phyloP scores from a whole-genome alignment of 2,888 invertebrate species.

The Amitus sp. region DNA sequence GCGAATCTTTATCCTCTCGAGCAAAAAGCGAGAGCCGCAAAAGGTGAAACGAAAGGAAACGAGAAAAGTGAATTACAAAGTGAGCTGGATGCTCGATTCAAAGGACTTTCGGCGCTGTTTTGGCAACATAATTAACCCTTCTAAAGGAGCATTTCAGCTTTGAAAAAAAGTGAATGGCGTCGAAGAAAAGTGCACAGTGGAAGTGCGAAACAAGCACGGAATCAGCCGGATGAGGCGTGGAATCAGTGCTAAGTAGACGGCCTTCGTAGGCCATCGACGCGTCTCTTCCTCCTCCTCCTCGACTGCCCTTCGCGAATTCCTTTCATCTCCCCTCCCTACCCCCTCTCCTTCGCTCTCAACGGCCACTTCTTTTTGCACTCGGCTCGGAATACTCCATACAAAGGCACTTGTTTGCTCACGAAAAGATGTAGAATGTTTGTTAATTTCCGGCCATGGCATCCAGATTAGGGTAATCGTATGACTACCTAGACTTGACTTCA shows the following conservation, averaged over 20 bases:
- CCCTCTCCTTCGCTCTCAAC: conserved; percentile 4
- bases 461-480: too few relatives aligned
- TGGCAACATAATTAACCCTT: conserved; percentile 1
- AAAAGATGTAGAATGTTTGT: background rate
- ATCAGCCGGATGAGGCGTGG: conserved; percentile 36
- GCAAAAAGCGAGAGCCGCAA: background rate
- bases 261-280: conserved; percentile 50
- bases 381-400: background rate
- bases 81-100: background rate
- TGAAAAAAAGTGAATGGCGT: background rate
- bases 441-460: too few relatives aligned
- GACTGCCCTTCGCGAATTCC: conserved; percentile 3
- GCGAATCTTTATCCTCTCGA: conserved; percentile 3
- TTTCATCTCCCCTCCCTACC: conserved; percentile 7
- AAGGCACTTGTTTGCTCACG: conserved; percentile 1
- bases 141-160: background rate
- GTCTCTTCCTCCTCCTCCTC: conserved; percentile 27
- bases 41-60: conserved; percentile 2
- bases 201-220: conserved; percentile 45
- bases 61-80: conserved; percentile 10
- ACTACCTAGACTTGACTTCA: too few relatives aligned
- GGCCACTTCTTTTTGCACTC: background rate
- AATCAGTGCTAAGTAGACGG: conserved; percentile 48
- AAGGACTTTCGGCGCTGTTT: background rate
- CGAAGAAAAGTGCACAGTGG: conserved; percentile 10